Evolutionary conservation across 2,797 vertebrate genomes (phyloP).

Genomic region (Acrossocheilus fasciatus): DNA sequence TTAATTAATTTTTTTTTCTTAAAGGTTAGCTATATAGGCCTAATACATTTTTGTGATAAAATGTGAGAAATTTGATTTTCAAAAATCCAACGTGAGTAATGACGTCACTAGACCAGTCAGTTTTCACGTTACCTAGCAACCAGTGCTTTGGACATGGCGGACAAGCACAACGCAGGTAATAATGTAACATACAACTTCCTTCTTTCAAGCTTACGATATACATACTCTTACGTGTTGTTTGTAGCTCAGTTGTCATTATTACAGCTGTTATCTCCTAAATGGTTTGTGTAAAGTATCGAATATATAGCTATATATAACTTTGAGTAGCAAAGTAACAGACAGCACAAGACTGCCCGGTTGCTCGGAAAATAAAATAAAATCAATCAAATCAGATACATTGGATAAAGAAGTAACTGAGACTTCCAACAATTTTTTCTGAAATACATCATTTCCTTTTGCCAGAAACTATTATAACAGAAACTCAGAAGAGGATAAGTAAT

Average conservation of each 20-base stretch:
- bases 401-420: background rate
- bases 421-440: background rate
- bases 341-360: background rate
- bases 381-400: background rate
- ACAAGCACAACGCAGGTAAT: constrained; percentile 37
- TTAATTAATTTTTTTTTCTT: too few species aligned
- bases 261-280: background rate
- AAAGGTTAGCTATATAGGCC: background rate
- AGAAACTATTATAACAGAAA: constrained; percentile 75
- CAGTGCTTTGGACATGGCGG: constrained; percentile 25
- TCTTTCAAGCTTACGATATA: background rate
- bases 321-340: background rate
- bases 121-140: constrained; percentile 39
- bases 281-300: background rate
- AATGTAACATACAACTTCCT: background rate
- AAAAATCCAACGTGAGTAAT: background rate
- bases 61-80: background rate
- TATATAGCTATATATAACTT: background rate
- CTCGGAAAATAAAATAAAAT: background rate
- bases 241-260: background rate
- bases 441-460: background rate
- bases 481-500: constrained; percentile 83
- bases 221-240: background rate
- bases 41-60: background rate
- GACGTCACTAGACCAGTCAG: background rate